Conservation (phyloP, 2,797 vertebrate genomes). For the Eidolon dupreanum region DNA sequence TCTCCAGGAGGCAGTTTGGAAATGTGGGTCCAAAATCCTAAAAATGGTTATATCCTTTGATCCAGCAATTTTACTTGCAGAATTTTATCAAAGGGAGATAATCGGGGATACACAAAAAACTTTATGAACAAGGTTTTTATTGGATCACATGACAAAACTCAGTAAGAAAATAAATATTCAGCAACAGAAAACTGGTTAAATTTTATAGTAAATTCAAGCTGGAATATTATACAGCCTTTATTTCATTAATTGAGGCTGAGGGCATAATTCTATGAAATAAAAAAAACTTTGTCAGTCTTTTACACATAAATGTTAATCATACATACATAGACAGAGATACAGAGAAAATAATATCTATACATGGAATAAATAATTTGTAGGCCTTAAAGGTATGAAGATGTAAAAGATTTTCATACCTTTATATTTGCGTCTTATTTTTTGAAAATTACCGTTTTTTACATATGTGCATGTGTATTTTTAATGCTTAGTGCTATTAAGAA, state of each 20-base stretch:
- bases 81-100: constrained; percentile 27
- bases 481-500: constrained; percentile 1
- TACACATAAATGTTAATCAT: background rate
- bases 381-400: background rate
- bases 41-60: background rate
- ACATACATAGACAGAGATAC: background rate
- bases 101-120: background rate
- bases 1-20: background rate
- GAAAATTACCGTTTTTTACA: constrained; percentile 30
- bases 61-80: background rate
- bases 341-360: background rate
- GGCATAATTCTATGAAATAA: background rate
- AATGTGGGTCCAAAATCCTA: background rate
- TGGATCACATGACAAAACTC: background rate
- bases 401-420: background rate
- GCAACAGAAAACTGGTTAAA: background rate
- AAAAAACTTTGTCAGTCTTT: background rate
- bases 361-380: background rate
- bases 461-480: background rate
- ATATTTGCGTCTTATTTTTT: background rate
- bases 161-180: constrained; percentile 14
- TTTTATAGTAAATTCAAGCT: background rate
- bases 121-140: background rate
- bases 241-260: background rate
- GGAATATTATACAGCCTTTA: background rate